Base-by-base conservation (phyloP, 2,113 vertebrate species). In the Pelobates fuscus region DNA sequence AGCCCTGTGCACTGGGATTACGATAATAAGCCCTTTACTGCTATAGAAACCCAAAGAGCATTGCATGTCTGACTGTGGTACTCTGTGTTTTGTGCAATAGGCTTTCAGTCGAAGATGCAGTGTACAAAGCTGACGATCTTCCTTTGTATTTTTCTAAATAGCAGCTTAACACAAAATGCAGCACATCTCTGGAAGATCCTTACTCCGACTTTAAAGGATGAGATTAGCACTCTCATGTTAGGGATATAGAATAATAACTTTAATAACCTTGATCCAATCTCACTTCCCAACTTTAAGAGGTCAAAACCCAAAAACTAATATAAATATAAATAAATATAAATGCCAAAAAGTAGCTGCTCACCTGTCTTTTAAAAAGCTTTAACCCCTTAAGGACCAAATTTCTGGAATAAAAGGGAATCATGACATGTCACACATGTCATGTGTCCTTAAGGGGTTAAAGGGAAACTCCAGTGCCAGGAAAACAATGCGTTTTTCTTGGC, bases 31-130 rank as follows among this genome's bases (percentile, higher is more conserved):
- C 73, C 73, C 73, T 68, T 77, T 77, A 77, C 73, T 77, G 73
- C 65, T 77, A 77, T 77, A 77, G 73, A 77, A 77, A 77, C 73
- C 73, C 73, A 77, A 76, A 76, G 73, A 77, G 73, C 73, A 77
- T 77, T 77, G 73, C 65, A 67, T 67, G 71, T 66, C 71, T 74
- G 14, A 21, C 63, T 77, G 65, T 68, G 65, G 67, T 77, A 68
- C 55, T 60, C 73, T 67, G 32, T 52, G 67, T 66, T 49, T 23
- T 11, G 1, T 5, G 32, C 27, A 4, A 20, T 26, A 62, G 67
- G 71, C 71, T 55, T 59, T 46, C 14, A 44, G 72, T 63, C 29
- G 32, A 66, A 67, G 58, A 67, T 49, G 46, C 66, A 44, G 20
- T 2, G 37, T 18, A 65, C 14, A 77, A 66, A 77, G 64, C 65